phyloP scores from a whole-genome alignment of 1,140 invertebrate genomes.

The Temnothorax curvispinosus region DNA sequence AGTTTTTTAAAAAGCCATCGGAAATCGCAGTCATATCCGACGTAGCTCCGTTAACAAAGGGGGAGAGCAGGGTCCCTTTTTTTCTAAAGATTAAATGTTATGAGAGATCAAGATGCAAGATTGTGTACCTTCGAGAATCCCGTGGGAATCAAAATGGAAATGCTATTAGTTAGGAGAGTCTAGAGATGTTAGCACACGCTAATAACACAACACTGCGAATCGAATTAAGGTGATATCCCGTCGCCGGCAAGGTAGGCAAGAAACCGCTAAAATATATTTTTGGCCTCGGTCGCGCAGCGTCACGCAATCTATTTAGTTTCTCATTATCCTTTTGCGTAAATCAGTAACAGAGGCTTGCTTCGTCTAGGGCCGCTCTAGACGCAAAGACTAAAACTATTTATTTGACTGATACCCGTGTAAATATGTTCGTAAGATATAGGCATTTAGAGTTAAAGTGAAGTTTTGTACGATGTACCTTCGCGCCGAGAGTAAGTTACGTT shows the following conservation, averaged over 20 bases:
- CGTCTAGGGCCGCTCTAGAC: slow-evolving; percentile 48
- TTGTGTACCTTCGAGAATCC: slow-evolving; percentile 47
- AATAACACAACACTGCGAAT: slow-evolving; percentile 25
- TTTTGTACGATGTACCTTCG: slow-evolving; percentile 72
- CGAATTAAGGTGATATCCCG: slow-evolving; percentile 13
- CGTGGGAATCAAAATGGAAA: slow-evolving; percentile 55
- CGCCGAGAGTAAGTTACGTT: slow-evolving; percentile 63
- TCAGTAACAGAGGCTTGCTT: slow-evolving; percentile 27
- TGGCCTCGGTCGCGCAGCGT: slow-evolving; percentile 22
- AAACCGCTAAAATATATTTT: not conserved
- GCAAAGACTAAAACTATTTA: slow-evolving; percentile 78
- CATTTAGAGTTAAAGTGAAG: slow-evolving; percentile 43
- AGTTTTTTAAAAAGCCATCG: slow-evolving; percentile 25
- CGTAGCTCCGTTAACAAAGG: slow-evolving; percentile 13
- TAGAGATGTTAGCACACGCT: slow-evolving; percentile 41
- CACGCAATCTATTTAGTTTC: slow-evolving; percentile 33
- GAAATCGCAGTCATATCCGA: slow-evolving; percentile 36
- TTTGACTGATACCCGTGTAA: slow-evolving; percentile 83
- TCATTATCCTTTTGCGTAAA: slow-evolving; percentile 2
- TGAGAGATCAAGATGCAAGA: slow-evolving; percentile 19
- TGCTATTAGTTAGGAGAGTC: slow-evolving; percentile 48
- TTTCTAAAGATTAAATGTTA: slow-evolving; percentile 68
- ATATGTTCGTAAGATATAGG: slow-evolving; percentile 79
- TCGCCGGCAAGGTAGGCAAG: not conserved
- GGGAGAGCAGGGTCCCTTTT: not conserved